A percentile compares a stretch with the other conserved stretches of the same genome.
phyloP scores from a whole-genome alignment of 2,797 vertebrate genomes.

The Microctenopoma steveboyesi region DNA sequence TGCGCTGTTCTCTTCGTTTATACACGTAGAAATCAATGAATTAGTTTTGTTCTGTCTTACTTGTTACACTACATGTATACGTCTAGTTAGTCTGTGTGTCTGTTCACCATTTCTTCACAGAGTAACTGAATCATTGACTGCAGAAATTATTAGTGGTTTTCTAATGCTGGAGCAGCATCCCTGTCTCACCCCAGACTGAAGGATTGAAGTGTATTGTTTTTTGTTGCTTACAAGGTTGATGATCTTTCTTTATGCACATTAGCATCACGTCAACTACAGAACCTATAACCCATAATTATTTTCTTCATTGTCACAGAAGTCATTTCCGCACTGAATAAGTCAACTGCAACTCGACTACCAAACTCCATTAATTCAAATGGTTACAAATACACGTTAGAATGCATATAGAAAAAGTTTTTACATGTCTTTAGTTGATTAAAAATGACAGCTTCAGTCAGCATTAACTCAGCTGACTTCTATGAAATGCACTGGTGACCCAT shows the following conservation, averaged over 20 bases:
- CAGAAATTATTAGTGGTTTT: constrained; percentile 1
- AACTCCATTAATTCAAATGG: too few relatives aligned
- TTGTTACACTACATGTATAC: not conserved
- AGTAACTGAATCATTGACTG: not conserved
- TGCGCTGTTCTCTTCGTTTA: constrained; percentile 38
- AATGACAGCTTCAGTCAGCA: too few relatives aligned
- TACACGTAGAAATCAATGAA: constrained; percentile 37
- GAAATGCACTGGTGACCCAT: constrained; percentile 5
- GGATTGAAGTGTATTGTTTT: too few relatives aligned
- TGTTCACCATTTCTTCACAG: constrained; percentile 2
- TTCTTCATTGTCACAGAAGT: too few relatives aligned
- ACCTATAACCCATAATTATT: not conserved
- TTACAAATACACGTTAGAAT: too few relatives aligned
- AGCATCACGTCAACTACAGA: not conserved
- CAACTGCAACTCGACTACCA: too few relatives aligned
- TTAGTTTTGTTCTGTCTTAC: constrained; percentile 32
- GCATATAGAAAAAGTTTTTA: too few relatives aligned
- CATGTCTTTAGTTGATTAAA: too few relatives aligned
- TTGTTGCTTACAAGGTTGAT: not conserved
- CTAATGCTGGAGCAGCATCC: constrained; percentile 4
- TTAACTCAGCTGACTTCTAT: not conserved
- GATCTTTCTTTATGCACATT: too few relatives aligned
- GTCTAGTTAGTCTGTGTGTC: not conserved
- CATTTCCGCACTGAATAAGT: not conserved
- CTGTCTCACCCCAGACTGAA: too few relatives aligned